These are phyloP conservation scores for Dallia pectoralis DNA, from an alignment of 2,797 vertebrate species.

Conservation along the genomic window DNA sequence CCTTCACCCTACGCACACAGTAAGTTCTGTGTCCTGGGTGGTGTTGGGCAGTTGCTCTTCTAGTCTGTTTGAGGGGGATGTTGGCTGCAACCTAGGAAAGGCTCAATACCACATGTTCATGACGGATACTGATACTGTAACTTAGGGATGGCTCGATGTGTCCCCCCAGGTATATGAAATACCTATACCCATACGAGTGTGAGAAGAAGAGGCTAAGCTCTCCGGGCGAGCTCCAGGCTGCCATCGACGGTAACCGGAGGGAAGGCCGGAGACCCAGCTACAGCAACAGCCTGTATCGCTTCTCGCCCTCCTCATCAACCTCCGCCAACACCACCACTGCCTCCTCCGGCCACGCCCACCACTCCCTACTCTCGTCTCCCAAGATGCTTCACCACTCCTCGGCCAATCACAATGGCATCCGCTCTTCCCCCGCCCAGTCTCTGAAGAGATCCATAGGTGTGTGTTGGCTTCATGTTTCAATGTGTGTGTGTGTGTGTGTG, in stretches of 20 bases:
- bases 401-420: constrained; percentile 64
- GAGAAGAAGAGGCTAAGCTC: constrained; percentile 88
- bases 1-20: constrained; percentile 88
- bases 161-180: constrained; percentile 86
- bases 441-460: constrained; percentile 72
- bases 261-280: constrained; percentile 85
- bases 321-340: too few relatives aligned
- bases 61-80: too few relatives aligned
- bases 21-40: constrained; percentile 55
- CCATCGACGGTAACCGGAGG: constrained; percentile 85
- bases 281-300: constrained; percentile 81
- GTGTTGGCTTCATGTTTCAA: neutral
- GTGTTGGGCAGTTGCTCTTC: too few relatives aligned
- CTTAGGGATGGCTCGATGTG: too few relatives aligned
- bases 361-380: constrained; percentile 77
- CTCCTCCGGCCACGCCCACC: constrained; percentile 15
- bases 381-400: constrained; percentile 81
- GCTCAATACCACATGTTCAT: too few relatives aligned
- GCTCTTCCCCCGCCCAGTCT: constrained; percentile 61
- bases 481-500: neutral
- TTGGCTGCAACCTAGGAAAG: too few relatives aligned
- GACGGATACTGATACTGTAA: too few relatives aligned
- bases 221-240: constrained; percentile 84
- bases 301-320: constrained; percentile 60
- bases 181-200: constrained; percentile 86